phyloP scores from a whole-genome alignment of 2,113 vertebrate species.

The Lophochroa leadbeateri region DNA sequence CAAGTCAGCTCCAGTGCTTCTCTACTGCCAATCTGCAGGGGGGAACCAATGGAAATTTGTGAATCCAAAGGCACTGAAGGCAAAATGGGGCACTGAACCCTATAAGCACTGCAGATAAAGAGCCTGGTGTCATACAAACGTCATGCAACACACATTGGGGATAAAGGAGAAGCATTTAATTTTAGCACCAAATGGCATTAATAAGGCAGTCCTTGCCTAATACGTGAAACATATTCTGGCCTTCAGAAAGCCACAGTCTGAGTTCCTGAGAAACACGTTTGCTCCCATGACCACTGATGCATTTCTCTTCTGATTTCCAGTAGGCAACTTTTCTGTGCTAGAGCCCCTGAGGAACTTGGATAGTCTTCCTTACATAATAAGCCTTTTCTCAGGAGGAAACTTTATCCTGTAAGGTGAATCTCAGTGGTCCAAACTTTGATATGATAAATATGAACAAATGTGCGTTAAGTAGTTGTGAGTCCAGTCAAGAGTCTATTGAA shows the following conservation, averaged over 20 bases:
- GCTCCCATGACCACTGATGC: not conserved
- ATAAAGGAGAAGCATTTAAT: not conserved
- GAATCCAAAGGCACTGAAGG: not conserved
- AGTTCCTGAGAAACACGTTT: not conserved
- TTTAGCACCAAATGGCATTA: not conserved
- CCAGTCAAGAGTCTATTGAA: not conserved
- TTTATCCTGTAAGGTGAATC: not conserved
- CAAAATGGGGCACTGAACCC: not conserved
- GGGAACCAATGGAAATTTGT: not conserved
- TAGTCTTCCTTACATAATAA: not conserved
- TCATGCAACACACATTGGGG: not conserved
- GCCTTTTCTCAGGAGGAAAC: not conserved
- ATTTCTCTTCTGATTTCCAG: not conserved
- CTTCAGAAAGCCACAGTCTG: not conserved
- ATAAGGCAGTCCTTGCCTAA: not conserved
- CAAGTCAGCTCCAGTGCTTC: fast-evolving
- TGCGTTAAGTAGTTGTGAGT: not conserved
- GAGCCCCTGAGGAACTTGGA: not conserved
- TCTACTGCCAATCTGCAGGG: not conserved
- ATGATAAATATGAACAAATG: not conserved
- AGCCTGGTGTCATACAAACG: not conserved
- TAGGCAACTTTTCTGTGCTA: not conserved
- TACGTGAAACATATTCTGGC: not conserved
- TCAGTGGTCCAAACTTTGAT: not conserved
- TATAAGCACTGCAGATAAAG: not conserved